Base-by-base conservation (phyloP, 2,888 invertebrate genomes). In the Xestobium rufovillosum region DNA sequence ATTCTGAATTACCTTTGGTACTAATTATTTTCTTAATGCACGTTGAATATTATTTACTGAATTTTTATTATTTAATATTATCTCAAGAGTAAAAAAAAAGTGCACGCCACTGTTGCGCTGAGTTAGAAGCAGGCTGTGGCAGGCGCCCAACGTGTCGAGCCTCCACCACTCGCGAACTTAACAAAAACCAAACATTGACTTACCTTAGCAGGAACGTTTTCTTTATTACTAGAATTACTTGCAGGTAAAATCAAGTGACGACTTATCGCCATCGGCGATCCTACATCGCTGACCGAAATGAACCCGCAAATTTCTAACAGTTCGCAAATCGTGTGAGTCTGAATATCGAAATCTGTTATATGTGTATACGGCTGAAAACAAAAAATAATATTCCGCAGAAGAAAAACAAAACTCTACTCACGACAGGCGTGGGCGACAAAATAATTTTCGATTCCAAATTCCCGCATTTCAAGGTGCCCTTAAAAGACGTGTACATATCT, bases 221-320 rank as follows among this genome's bases (percentile, higher is more conserved):
- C 44, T 55, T 66, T 61, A 35, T 45, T 34, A 41, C 43, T 41
- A 42, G 61, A 59, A 39, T 68, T 69, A 13, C 75, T 68, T 45
- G 80, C 75, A 0, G 95, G 90, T 46, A 95, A 71, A 4, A 96
- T 78, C 42, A 95, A 71, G 65, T 96, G 95, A 25, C 92, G 76
- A 42, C 92, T 92, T 42, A 91, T 71, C 2, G 89, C 86, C 57
- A 90, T 88, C 2, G 95, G 95, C 39, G 91, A 94, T 17, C 86
- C 86, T 34, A 94, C 78, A 58, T 95, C 94, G 2, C 80, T 76
- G 4, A 90, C 78, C n/a, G 83, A 76, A 33, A 96, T 66, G 59
- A 91, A 95, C 0, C 95, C 95, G 56, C 88, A 79, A 11, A 95
- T 78, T 59, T 86, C 83, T 35, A 95, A 71, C 33, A 78, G 76